phyloP scores from a whole-genome alignment of 2,113 vertebrate species.

The Turdus rufiventris region DNA sequence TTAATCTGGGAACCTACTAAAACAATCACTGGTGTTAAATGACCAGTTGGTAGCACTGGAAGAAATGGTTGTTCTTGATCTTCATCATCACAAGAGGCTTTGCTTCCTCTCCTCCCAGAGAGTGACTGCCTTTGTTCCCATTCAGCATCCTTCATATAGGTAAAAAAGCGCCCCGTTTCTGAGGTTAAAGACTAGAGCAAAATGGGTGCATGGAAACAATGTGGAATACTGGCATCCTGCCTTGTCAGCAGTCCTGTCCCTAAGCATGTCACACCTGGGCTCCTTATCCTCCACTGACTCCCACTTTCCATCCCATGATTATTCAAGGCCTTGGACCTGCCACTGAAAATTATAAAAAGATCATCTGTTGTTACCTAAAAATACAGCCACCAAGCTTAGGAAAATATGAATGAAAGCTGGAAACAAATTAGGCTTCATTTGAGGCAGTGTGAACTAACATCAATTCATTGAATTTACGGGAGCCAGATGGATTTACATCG shows the following conservation, averaged over 20 bases:
- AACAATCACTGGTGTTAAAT: neutral
- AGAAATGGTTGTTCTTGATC: neutral
- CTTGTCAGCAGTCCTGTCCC: neutral
- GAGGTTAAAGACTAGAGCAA: neutral
- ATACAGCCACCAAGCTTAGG: neutral
- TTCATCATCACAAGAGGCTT: neutral
- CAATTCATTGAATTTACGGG: neutral
- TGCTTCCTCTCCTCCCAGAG: neutral
- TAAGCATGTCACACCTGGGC: neutral
- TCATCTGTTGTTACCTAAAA: neutral
- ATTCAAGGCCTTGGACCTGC: neutral
- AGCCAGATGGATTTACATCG: conserved; percentile 36
- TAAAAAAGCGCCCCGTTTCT: neutral
- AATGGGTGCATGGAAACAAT: neutral
- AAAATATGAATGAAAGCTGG: conserved; percentile 11
- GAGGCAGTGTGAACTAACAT: neutral
- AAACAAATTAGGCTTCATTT: conserved; percentile 16
- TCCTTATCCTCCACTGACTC: neutral
- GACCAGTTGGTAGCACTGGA: neutral
- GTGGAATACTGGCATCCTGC: neutral
- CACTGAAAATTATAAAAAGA: neutral
- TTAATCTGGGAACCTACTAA: neutral
- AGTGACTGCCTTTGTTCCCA: neutral
- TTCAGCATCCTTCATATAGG: neutral
- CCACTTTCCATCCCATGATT: neutral